A percentile compares a stretch with the other conserved stretches of the same genome.
Conservation (phyloP, 2,888 invertebrate genomes). For the Metallyticus violacea region DNA sequence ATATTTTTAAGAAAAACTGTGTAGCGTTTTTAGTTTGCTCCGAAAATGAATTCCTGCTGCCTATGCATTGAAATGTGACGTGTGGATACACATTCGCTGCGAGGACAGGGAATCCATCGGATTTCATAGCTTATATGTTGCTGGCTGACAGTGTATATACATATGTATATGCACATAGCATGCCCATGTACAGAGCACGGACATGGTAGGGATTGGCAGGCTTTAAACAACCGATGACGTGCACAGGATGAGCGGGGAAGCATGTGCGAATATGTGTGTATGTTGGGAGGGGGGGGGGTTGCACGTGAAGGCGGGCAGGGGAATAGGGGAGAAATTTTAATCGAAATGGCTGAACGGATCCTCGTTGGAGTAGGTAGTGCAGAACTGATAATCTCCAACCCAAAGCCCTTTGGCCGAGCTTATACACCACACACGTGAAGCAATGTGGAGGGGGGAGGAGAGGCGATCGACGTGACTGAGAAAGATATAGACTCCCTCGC, state of each 20-base stretch:
- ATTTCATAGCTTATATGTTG: background rate
- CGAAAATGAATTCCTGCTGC: too few relatives aligned
- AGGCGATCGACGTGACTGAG: background rate
- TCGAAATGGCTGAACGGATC: conserved; percentile 1
- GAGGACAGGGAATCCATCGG: background rate
- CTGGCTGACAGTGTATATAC: too few relatives aligned
- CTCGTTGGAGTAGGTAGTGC: background rate
- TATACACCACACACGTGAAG: background rate
- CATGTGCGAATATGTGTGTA: background rate
- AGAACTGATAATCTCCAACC: conserved; percentile 10
- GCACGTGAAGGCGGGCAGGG: background rate
- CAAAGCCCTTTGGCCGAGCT: background rate
- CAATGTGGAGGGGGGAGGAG: too few relatives aligned
- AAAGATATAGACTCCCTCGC: too few relatives aligned
- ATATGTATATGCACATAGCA: too few relatives aligned
- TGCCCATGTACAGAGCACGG: too few relatives aligned
- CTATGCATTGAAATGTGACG: too few relatives aligned
- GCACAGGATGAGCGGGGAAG: background rate
- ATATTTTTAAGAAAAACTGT: too few relatives aligned
- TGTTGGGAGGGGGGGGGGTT: too few relatives aligned
- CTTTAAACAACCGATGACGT: conserved; percentile 14
- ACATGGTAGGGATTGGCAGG: background rate
- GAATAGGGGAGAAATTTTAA: background rate
- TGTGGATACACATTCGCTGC: too few relatives aligned
- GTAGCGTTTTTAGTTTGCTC: too few relatives aligned